Base-by-base conservation (phyloP, 92 coral and sea anemone species). In the Galaxea fascicularis region DNA sequence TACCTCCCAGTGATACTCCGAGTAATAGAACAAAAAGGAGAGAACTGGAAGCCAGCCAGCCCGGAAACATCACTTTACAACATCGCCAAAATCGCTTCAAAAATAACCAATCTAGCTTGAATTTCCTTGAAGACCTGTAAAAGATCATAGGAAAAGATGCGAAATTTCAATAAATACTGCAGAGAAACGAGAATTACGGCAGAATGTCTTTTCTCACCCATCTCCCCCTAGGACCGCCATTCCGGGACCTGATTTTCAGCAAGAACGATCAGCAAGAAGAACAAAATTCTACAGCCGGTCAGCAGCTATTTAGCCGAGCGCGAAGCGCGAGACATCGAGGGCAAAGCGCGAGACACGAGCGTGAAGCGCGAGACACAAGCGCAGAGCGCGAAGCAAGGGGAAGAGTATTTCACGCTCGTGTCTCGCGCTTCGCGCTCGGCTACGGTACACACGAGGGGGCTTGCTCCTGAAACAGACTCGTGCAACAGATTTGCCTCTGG, bases 1-100 rank as follows among this genome's bases (percentile, higher is more conserved):
- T 74, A 93, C 96, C 92, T 51, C 92, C 93, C 65, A 96, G 76
- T 2, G 98, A 83, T 20, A 96, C 71, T 8, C 99, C 99, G 53
- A 96, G 81, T 12, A 96, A 71, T 56, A 93, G 59, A 24, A 91
- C 87, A 54, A 96, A 93, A 53, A 96, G 85, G 21, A 96, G 89
- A 58, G 87, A 65, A 1, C 95, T 92, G 2, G 98, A 89, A 22
- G 98, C 91, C 10, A 89, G 79, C 80, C 89, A 92, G 65, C 80
- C 54, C 30, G 99, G 99, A 74, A 93, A 92, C 78, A 96, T 92
- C 45, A 96, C 89, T 59, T 78, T 90, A 80, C 90, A 70, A 65
- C 98, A 94, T 69, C 91, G 79, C 87, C 88, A 90, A 77, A 90
- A 94, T 14, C 99, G 87, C 28, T 94, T 88, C 56, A 96, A 70